Base-by-base conservation (phyloP, 2,888 invertebrate genomes). In the Lordiphosa andalusiaca region DNA sequence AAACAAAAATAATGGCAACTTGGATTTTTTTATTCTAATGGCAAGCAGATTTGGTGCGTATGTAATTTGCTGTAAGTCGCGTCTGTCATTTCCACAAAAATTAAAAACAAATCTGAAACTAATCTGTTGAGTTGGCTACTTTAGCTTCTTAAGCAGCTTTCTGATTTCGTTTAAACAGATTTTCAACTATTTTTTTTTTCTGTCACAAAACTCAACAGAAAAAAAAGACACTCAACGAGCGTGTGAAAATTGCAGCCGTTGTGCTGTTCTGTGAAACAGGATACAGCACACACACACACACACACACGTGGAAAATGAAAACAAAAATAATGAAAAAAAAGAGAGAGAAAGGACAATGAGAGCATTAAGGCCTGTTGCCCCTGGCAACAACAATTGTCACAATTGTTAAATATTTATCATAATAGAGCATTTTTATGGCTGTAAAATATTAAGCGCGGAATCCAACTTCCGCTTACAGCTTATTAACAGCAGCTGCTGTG, bases 401-500 rank as follows among this genome's bases (percentile, higher is more conserved):
- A 84, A 84, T 77, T 84, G 77, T 77, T 82, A 84, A 77, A 84
- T 81, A 77, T 77, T 82, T 77, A 84, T 82, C 82, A 84, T 77
- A 74, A 77, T 82, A 68, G 72, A 73, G 62, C 44, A 46, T 69
- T 76, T 84, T 73, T 77, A 76, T 76, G 69, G 66, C 69, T 61
- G 76, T 76, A 67, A 76, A 76, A 76, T 84, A 76, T 76, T 72
- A 72, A 76, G 82, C 82, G 44, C 33, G 33, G 39, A 19, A 16
- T 13, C 13, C 30, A 12, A 44, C 44, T 33, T 44, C 44, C 44
- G 30, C 30, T 16, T 16, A 33, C 33, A 33, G 44, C 44, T 44
- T 44, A 44, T 44, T 44, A 44, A 44, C 44, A 44, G 30, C 44
- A 33, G 44, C 44, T 44, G 44, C 30, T 25, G 16, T 33, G 10